Base-by-base conservation (phyloP, 2,888 invertebrate species). In the Pollenia angustigena region DNA sequence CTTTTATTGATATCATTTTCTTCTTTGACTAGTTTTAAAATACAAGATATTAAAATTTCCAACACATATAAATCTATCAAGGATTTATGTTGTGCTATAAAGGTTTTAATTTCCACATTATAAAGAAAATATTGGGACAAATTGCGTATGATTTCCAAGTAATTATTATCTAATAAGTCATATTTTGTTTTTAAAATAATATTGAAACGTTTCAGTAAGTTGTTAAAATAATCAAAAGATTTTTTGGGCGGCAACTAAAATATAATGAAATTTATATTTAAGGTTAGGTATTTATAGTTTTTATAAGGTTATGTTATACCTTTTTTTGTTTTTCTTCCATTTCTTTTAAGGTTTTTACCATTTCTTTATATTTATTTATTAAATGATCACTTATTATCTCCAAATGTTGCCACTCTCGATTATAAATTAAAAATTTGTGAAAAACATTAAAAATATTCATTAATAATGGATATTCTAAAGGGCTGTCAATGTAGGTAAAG, bases 31-130 rank as follows among this genome's bases (percentile, higher is more conserved):
- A 87, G 9, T 62, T 87, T 81, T 12, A 66, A 56, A 11, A 87
- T 23, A 23, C 83, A 62, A 0, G 85, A 78, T 14, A 81, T 64
- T 14, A 74, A n/a, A 42, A 88, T 81, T 82, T 88, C 88, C 14
- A 88, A 82, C 42, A 82, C 88, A 82, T 88, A 89, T 32, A 88
- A 44, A 82, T 89, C 88, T 62, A 81, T 54, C 48, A 71, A 80
- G n/a, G 62, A 81, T 46, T 76, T 78, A 56, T 68, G 14, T 46
- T 23, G 1, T 14, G 4, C 0, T 10, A 80, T 71, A 16, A 75
- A n/a, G 11, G n/a, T 8, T 62, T 79, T 48, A 1, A 68, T 48
- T n/a, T 56, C 40, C 4, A 9, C 7, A 66, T 80, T 11, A 8
- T 64, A 54, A 9, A 84, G 23, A 44, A 87, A 71, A 58, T 56